These are phyloP conservation scores for Augochlora pura DNA, from an alignment of 1,140 invertebrate genomes.

Conservation along the genomic window DNA sequence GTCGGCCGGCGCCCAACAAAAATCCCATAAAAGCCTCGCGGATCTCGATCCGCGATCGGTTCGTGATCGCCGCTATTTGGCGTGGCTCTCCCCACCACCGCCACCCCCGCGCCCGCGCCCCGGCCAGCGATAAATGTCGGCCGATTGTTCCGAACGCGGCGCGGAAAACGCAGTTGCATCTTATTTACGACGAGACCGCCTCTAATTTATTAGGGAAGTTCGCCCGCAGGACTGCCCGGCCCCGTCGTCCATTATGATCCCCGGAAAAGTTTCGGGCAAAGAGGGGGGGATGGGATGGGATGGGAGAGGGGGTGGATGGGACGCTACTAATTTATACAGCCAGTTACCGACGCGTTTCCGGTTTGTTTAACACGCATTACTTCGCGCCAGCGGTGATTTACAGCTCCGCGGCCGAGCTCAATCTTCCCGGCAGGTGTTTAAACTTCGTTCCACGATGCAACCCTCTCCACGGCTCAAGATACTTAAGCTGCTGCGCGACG, in stretches of 20 bases:
- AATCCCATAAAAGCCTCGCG: constrained; percentile 20
- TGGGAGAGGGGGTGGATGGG: too few species aligned
- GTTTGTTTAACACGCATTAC: constrained; percentile 10
- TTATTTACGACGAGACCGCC: constrained; percentile 25
- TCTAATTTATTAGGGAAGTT: constrained; percentile 40
- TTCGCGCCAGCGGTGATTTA: neutral
- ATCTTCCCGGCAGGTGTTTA: too few species aligned
- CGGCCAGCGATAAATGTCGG: constrained; percentile 19
- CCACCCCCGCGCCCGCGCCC: too few species aligned
- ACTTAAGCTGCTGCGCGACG: too few species aligned
- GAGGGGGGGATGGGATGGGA: too few species aligned
- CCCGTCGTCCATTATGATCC: constrained; percentile 34
- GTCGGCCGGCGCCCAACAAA: constrained; percentile 1
- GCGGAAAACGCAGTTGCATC: constrained; percentile 20
- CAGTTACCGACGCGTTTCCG: neutral
- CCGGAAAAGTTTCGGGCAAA: constrained; percentile 1
- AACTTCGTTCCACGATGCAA: too few species aligned
- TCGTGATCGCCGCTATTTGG: constrained; percentile 31
- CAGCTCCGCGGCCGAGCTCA: neutral
- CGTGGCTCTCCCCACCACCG: too few species aligned
- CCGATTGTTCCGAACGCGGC: constrained; percentile 27
- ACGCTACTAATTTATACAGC: constrained; percentile 36
- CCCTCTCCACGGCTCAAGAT: too few species aligned
- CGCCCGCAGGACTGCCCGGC: neutral
- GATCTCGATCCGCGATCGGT: too few species aligned